Conservation (phyloP, 1,140 invertebrate species). For the Cepaea nemoralis region DNA sequence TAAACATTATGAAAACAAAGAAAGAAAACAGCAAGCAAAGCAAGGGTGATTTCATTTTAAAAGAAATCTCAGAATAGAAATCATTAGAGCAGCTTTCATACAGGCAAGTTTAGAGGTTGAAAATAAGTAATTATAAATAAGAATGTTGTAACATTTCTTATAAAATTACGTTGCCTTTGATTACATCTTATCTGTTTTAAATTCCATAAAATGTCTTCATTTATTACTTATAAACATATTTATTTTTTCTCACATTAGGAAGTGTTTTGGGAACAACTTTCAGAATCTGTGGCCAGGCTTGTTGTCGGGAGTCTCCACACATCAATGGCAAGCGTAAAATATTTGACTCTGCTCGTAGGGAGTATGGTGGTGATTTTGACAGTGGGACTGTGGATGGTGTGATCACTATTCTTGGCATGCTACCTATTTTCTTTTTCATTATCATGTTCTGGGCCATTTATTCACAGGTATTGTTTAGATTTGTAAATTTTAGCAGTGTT, state of each 20-base stretch:
- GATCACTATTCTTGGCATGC: slow-evolving; percentile 62
- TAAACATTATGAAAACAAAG: too few species aligned
- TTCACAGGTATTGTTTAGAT: slow-evolving; percentile 66
- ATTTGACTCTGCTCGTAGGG: slow-evolving; percentile 71
- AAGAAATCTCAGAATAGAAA: too few species aligned
- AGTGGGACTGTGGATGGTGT: slow-evolving; percentile 71
- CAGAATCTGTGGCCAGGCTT: slow-evolving; percentile 38
- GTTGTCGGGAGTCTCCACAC: slow-evolving; percentile 35
- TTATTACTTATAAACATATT: too few species aligned
- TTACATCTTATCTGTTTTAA: too few species aligned
- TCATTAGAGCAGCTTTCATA: too few species aligned
- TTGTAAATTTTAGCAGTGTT: neutral
- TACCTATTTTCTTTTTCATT: slow-evolving; percentile 69
- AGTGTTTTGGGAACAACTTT: slow-evolving; percentile 35
- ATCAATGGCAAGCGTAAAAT: slow-evolving; percentile 39
- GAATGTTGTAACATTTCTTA: too few species aligned
- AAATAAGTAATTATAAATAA: too few species aligned
- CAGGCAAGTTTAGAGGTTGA: too few species aligned
- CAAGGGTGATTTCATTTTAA: too few species aligned
- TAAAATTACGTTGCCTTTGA: too few species aligned
- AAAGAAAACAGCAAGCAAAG: too few species aligned
- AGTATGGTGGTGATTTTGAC: slow-evolving; percentile 71
- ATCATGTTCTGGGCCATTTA: slow-evolving; percentile 73
- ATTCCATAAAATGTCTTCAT: too few species aligned
- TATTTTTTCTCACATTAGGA: neutral